Percentiles rank a stretch among this genome's conserved stretches.
Conservation (phyloP, 1,140 invertebrate species). For the Aphaenogaster floridana region DNA sequence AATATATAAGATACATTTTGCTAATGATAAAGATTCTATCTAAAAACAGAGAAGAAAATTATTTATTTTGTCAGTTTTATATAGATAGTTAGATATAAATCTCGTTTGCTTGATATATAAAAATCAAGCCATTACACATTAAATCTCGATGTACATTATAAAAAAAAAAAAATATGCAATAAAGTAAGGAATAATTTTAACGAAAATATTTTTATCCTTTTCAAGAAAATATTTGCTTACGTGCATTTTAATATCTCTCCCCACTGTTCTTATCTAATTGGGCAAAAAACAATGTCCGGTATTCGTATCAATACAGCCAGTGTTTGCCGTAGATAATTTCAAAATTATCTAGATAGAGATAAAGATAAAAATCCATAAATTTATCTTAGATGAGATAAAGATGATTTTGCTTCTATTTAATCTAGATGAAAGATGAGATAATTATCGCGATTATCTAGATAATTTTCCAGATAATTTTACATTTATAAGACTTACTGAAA, state of each 20-base stretch:
- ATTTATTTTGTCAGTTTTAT: not conserved
- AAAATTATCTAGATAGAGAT: no score
- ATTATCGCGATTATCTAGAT: no score
- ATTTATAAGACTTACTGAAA: no score
- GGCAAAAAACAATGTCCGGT: not conserved
- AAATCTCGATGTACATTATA: not conserved
- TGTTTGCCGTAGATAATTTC: no score
- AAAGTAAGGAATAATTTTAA: not conserved
- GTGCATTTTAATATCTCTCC: constrained; percentile 14
- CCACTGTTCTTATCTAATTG: not conserved
- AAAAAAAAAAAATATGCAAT: not conserved
- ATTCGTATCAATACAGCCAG: not conserved
- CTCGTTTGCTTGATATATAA: not conserved
- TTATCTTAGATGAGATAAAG: no score
- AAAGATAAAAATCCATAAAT: no score
- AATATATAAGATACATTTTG: not conserved
- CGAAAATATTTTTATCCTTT: not conserved
- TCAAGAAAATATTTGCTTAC: not conserved
- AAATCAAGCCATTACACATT: not conserved
- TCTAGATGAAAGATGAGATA: no score
- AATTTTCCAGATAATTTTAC: no score
- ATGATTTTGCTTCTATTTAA: no score
- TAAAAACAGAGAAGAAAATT: not conserved
- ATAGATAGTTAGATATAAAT: not conserved
- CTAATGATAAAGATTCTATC: not conserved